These are phyloP conservation scores for Pteropus rufus DNA, from an alignment of 2,797 vertebrate species.

Conservation along the genomic window DNA sequence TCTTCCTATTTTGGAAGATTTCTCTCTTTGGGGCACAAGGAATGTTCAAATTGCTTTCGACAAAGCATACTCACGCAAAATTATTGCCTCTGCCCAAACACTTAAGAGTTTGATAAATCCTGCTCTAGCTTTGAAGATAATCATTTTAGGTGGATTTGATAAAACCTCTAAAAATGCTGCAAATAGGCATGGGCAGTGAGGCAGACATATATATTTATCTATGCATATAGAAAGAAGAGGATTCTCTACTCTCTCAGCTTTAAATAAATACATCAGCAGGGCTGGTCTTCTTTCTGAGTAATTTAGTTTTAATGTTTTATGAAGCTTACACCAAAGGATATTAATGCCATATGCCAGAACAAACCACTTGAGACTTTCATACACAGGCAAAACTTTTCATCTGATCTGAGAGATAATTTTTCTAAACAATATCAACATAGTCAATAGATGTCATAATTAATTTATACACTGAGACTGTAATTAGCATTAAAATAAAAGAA, in stretches of 20 bases:
- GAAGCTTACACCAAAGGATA: constrained; percentile 72
- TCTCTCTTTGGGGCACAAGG: neutral
- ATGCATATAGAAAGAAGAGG: constrained; percentile 8
- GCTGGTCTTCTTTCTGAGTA: constrained; percentile 55
- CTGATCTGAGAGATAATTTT: constrained; percentile 78
- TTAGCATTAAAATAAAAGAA: constrained; percentile 79
- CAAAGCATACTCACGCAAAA: constrained; percentile 30
- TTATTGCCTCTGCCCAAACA: constrained; percentile 28
- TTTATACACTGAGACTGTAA: constrained; percentile 77
- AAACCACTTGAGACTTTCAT: constrained; percentile 72
- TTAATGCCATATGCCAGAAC: constrained; percentile 69
- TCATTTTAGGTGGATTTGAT: constrained; percentile 33
- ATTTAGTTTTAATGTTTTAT: constrained; percentile 79
- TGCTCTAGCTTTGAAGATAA: constrained; percentile 38
- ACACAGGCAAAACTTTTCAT: constrained; percentile 78
- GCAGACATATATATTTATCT: neutral
- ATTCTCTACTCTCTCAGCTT: neutral
- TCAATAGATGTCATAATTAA: constrained; percentile 80
- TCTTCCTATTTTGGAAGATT: neutral
- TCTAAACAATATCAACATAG: constrained; percentile 78
- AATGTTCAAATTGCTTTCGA: constrained; percentile 26
- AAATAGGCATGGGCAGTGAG: neutral
- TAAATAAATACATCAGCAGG: constrained; percentile 65
- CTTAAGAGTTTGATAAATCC: constrained; percentile 39
- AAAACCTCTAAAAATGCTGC: constrained; percentile 29